Conservation (phyloP, 2,113 vertebrate species). For the Neomonachus schauinslandi region DNA sequence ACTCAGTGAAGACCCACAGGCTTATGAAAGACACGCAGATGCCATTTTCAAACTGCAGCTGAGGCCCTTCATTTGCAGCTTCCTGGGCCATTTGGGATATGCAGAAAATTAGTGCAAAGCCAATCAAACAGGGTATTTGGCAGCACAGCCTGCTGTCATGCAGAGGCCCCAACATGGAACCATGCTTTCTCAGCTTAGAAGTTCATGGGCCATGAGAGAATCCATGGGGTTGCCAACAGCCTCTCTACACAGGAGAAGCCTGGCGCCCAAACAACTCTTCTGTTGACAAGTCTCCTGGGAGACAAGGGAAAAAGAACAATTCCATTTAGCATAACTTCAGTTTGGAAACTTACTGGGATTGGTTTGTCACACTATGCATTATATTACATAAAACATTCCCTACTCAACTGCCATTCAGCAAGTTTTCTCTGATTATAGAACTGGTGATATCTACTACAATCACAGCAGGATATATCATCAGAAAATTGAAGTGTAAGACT, state of each 20-base stretch:
- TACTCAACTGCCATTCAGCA: background rate
- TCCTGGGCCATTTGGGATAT: constrained; percentile 8
- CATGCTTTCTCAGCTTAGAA: background rate
- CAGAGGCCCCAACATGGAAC: background rate
- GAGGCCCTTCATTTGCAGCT: background rate
- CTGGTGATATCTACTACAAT: background rate
- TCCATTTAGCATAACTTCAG: background rate
- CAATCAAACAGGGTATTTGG: background rate
- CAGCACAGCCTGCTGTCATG: background rate
- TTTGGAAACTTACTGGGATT: constrained; percentile 22
- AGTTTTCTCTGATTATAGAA: background rate
- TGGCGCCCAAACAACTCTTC: background rate
- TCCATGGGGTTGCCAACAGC: background rate
- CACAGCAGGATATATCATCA: background rate
- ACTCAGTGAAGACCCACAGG: background rate
- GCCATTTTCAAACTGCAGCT: background rate
- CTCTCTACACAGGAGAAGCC: background rate
- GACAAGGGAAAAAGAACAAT: background rate
- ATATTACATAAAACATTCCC: background rate
- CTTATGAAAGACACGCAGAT: constrained; percentile 35
- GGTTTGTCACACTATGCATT: background rate
- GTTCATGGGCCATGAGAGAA: background rate
- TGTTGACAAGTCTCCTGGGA: background rate
- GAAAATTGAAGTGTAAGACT: background rate
- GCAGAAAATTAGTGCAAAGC: constrained; percentile 57